Base-by-base conservation (phyloP, 2,888 invertebrate genomes). In the Serrognathus titanus region DNA sequence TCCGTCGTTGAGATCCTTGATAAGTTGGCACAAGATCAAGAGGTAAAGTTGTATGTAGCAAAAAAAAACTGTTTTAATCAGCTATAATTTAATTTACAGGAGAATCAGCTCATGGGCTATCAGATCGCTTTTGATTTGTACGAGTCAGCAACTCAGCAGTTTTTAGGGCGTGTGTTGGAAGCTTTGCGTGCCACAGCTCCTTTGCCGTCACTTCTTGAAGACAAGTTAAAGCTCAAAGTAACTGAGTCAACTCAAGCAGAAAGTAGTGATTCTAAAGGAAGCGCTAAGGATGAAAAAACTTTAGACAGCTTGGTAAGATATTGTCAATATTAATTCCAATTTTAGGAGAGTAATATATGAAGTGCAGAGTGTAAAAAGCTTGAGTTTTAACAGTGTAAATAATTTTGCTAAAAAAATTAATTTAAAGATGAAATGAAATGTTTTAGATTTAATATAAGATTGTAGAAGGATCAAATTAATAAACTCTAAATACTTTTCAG, bases 91-190 rank as follows among this genome's bases (percentile, higher is more conserved):
- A 11, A 31, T 24, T n/a, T 3, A 0, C 80, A 84, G 78, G 90
- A 92, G 61, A 88, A 87, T 62, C 89, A 91, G 57, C 80, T 98
- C 40, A 97, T 98, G 94, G 97, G 97, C 0, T 99, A 96, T 79
- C 99, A 99, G 80, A 97, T 99, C 69, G 97, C 90, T 0, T 99
- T 99, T 80, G 99, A 99, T 82, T 83, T 99, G 66, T 99, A 99
- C 74, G 99, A 99, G 77, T 97, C 96, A 41, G 99, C 98, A 0
- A 97, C 97, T 1, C 99, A 99, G 78, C 96, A 98, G 75, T 97
- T 97, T 76, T 81, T 99, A 50, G 90, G 90, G 8, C 85, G 91
- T 66, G 92, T 97, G 8, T 78, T 94, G 62, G 89, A 91, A 73
- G 91, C 92, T 12, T 79, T 96, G 31, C 39, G 89, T 68, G 85